Conservation (phyloP, 1,140 invertebrate genomes). For the Tachypleus tridentatus region DNA sequence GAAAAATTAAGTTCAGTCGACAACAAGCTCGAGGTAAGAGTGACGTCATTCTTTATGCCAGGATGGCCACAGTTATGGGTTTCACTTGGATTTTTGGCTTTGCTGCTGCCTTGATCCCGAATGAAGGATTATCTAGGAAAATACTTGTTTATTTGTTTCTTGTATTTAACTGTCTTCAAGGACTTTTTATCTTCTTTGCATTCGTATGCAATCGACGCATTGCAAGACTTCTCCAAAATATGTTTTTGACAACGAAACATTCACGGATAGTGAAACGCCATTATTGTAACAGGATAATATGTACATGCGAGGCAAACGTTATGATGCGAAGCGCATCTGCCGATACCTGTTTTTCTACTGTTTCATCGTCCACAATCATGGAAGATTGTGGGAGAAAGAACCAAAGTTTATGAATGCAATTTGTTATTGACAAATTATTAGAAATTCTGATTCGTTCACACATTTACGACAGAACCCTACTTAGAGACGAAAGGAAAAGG, state of each 20-base stretch:
- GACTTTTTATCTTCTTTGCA: conserved; percentile 20
- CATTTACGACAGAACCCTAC: no score
- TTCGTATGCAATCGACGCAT: conserved; percentile 20
- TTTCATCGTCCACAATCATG: not conserved
- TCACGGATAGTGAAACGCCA: not conserved
- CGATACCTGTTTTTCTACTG: conserved; percentile 11
- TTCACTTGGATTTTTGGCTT: conserved; percentile 38
- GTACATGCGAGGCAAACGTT: not conserved
- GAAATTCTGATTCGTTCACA: no score
- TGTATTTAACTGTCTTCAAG: conserved; percentile 22
- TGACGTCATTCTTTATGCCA: conserved; percentile 33
- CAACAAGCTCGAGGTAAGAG: conserved; percentile 25
- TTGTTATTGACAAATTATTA: no score
- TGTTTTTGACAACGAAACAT: not conserved
- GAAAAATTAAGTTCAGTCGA: conserved; percentile 12
- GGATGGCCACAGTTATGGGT: conserved; percentile 36
- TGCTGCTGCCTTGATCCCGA: conserved; percentile 29
- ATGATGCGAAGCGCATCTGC: conserved; percentile 9
- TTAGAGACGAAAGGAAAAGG: no score
- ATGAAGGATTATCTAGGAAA: conserved; percentile 19
- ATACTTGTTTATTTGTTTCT: conserved; percentile 23
- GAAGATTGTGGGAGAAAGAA: no score
- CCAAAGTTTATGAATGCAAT: no score
- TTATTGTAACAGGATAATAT: not conserved
- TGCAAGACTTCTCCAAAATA: not conserved